Evolutionary conservation across 2,888 invertebrate species (phyloP).

Genomic region (Morpho helenor): DNA sequence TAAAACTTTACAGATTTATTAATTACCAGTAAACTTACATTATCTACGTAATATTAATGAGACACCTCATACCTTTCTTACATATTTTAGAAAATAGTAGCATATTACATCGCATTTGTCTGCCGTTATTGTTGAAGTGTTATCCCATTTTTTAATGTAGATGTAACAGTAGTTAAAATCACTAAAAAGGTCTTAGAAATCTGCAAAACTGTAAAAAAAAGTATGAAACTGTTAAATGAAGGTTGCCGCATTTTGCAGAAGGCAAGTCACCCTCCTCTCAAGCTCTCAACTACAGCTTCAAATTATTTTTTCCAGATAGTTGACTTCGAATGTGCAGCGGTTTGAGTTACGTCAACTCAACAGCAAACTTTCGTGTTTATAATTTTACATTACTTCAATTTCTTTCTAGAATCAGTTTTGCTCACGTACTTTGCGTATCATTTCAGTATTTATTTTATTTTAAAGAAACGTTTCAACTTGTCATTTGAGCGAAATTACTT

Average conservation of each 20-base stretch:
- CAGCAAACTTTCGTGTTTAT: constrained; percentile 74
- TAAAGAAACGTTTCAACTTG: no score
- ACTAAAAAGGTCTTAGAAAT: no score
- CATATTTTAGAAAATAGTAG: no score
- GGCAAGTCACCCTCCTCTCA: constrained; percentile 24
- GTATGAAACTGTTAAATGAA: neutral
- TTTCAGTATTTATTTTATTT: constrained; percentile 37
- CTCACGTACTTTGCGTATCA: constrained; percentile 58
- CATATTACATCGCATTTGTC: no score
- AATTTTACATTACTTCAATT: constrained; percentile 59
- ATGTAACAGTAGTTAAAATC: no score
- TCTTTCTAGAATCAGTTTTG: constrained; percentile 55
- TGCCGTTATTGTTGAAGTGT: no score
- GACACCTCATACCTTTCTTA: no score
- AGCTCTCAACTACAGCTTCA: constrained; percentile 51
- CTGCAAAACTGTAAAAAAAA: neutral
- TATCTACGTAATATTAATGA: no score
- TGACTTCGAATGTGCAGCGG: constrained; percentile 62
- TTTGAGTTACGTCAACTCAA: constrained; percentile 65
- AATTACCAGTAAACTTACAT: no score
- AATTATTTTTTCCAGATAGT: constrained; percentile 76
- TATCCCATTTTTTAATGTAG: no score
- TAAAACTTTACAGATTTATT: no score
- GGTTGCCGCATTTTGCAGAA: neutral
- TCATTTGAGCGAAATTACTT: neutral